Base-by-base conservation (phyloP, 2,113 vertebrate genomes). In the Sclerurus mexicanus region DNA sequence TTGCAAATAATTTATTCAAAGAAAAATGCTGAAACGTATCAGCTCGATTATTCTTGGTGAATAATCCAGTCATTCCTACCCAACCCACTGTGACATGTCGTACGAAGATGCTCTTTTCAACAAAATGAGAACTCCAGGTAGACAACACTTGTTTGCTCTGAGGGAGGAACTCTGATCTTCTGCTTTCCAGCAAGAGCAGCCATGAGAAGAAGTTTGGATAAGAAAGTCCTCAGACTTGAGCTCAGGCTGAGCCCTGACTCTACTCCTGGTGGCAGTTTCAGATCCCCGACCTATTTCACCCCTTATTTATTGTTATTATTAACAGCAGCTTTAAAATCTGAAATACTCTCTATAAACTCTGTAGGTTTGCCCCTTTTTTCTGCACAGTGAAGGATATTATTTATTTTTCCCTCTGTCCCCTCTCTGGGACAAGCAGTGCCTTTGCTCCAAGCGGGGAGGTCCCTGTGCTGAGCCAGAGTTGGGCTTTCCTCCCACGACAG, bases 1-100 rank as follows among this genome's bases (percentile, higher is more conserved):
- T 96, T 96, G 90, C 95, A 97, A 96, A 96, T 96, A 88, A 97
- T 96, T 95, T 97, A 96, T 95, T 96, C 95, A 81, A 93, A 86
- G 93, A 80, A 96, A 96, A 92, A 94, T 52, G 93, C 93, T 93
- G 92, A 85, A 96, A 92, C 25, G 12, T 83, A 93, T 97, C 87
- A 59, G 91, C 82, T 93, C 92, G 52, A 80, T 96, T 94, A 59
- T 97, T 74, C 56, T 20, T 74, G 82, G 90, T 67, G 92, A 89
- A 74, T 55, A 90, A 95, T 74, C 76, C 87, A 64, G 28, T 44
- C 79, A 2, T 59, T 84, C 47, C 76, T 35, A 49, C 82, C 10
- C 75, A 28, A 59, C 81, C 46, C 79, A 8, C 46, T 27, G 77
- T 46, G 94, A 91, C 55, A 20, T 14, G 87, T 56, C 0, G 4